Conservation (phyloP, 1,140 invertebrate species). For the Drosophila arizonae region DNA sequence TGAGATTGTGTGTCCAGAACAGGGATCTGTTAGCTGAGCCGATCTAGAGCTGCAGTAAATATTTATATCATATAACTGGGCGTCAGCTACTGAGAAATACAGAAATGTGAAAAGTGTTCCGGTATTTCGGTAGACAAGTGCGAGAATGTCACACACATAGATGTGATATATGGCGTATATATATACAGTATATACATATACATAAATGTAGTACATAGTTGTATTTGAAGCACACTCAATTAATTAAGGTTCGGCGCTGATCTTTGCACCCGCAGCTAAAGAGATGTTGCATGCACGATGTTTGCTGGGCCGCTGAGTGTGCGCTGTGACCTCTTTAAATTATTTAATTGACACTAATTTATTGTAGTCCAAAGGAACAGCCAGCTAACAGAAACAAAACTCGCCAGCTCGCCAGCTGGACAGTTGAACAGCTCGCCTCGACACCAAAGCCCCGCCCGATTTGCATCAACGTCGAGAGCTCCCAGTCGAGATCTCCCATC, state of each 20-base stretch:
- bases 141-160: neutral
- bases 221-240: slow-evolving; percentile 58
- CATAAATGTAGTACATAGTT: neutral
- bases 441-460: slow-evolving; percentile 3
- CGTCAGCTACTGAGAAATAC: slow-evolving; percentile 28
- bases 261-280: slow-evolving; percentile 68
- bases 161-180: neutral
- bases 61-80: slow-evolving; percentile 8
- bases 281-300: slow-evolving; percentile 31
- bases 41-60: too few relatives aligned
- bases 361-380: slow-evolving; percentile 57
- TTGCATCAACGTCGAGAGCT: slow-evolving; percentile 2
- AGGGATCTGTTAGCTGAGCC: neutral
- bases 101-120: slow-evolving; percentile 26
- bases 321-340: slow-evolving; percentile 79
- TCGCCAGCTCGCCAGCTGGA: neutral
- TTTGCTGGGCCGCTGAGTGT: neutral
- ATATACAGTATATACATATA: neutral
- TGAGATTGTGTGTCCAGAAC: too few relatives aligned
- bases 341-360: slow-evolving; percentile 83
- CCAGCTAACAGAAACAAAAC: slow-evolving; percentile 23
- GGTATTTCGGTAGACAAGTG: slow-evolving; percentile 4
- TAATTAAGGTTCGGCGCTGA: slow-evolving; percentile 78
- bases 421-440: neutral
- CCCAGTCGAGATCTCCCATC: slow-evolving; percentile 56